These are phyloP conservation scores for Rattus rattus DNA, from an alignment of 2,113 vertebrate species.

Conservation along the genomic window DNA sequence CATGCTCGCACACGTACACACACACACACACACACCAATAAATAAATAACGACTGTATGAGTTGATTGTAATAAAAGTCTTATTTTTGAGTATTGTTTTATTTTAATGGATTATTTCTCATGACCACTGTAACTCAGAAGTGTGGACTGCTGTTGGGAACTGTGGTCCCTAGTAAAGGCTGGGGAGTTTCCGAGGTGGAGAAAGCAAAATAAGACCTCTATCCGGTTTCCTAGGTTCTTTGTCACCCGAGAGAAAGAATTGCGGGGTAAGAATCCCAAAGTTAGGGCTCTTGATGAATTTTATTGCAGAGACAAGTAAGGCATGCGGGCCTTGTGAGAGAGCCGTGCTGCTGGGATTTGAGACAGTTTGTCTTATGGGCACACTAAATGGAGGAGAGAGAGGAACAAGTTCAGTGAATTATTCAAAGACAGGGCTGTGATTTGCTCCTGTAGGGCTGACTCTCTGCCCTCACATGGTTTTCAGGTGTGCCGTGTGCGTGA, in stretches of 20 bases:
- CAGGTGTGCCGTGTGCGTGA: not conserved
- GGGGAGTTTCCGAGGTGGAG: not conserved
- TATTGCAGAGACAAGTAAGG: not conserved
- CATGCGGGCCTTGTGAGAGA: not conserved
- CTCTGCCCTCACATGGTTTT: not conserved
- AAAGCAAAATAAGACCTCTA: not conserved
- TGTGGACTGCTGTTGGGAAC: not conserved
- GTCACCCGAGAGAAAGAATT: not conserved
- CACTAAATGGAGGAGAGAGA: not conserved
- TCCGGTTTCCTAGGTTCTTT: not conserved
- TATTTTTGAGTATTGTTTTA: not conserved
- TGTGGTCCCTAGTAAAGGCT: not conserved
- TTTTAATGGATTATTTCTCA: not conserved
- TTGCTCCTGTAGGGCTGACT: not conserved
- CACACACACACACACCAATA: not conserved
- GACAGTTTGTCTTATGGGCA: not conserved
- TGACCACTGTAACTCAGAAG: not conserved
- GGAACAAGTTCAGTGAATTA: not conserved
- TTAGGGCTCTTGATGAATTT: not conserved
- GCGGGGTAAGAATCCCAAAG: not conserved
- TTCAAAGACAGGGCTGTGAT: not conserved
- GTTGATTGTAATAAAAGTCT: not conserved
- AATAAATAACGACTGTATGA: not conserved
- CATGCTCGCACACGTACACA: not conserved
- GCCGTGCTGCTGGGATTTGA: not conserved